Conservation (phyloP, 1,140 invertebrate genomes). For the Druon quercuslanigerum region DNA sequence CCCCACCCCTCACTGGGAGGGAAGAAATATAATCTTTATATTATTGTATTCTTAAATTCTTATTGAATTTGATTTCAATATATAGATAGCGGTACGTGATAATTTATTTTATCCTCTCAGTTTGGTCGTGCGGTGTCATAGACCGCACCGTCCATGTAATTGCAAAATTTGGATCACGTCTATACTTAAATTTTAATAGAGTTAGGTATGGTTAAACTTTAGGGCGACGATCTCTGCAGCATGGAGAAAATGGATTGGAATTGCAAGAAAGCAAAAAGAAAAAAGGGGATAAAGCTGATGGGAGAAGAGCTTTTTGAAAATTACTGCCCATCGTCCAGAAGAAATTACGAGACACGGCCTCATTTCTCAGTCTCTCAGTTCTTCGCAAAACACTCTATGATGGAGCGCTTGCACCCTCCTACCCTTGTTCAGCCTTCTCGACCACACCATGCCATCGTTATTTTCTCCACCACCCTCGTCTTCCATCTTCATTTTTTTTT, state of each 20-base stretch:
- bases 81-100: no score
- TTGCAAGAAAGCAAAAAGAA: neutral
- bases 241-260: conserved; percentile 5
- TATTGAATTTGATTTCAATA: no score
- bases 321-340: conserved; percentile 22
- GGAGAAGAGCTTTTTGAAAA: conserved; percentile 10
- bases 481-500: conserved; percentile 45
- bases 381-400: conserved; percentile 44
- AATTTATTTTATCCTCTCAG: no score
- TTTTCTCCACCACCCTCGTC: conserved; percentile 40
- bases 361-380: conserved; percentile 33
- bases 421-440: conserved; percentile 25
- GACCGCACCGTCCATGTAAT: no score
- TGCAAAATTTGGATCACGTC: no score
- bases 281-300: neutral
- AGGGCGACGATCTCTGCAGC: no score
- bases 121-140: no score
- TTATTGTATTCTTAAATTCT: no score
- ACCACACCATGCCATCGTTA: conserved; percentile 35
- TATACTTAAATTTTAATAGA: no score
- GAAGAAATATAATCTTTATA: no score
- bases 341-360: conserved; percentile 21
- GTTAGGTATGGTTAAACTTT: no score
- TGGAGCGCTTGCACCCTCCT: conserved; percentile 11
- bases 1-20: no score